A percentile compares a stretch with the other conserved stretches of the same genome.
These are phyloP conservation scores for Parelbella ahira DNA, from an alignment of 2,888 invertebrate species.

Conservation along the genomic window DNA sequence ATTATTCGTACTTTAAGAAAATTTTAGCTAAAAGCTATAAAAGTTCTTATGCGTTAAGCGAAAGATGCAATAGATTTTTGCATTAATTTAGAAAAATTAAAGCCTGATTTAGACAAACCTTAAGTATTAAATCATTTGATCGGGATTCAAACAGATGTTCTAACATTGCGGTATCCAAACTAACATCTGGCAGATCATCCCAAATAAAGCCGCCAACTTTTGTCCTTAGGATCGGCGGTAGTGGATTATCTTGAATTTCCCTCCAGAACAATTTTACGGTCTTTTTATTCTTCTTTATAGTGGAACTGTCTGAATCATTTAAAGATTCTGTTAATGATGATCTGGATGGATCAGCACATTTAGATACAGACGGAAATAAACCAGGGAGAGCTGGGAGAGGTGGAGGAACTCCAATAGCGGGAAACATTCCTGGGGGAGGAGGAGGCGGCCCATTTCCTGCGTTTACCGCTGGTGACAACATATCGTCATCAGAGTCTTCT, in stretches of 20 bases:
- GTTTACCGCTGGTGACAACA: conserved; percentile 83
- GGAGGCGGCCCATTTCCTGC: conserved; percentile 88
- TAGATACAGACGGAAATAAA: conserved; percentile 68
- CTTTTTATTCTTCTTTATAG: conserved; percentile 93
- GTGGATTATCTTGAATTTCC: conserved; percentile 90
- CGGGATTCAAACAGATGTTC: conserved; percentile 98
- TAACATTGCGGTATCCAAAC: conserved; percentile 94
- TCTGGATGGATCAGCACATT: conserved; percentile 51
- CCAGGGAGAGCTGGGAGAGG: conserved; percentile 80
- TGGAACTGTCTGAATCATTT: conserved; percentile 66
- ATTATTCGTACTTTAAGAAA: neutral
- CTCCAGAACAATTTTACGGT: conserved; percentile 99
- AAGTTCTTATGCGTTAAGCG: too few species aligned
- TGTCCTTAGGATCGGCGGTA: conserved; percentile 68
- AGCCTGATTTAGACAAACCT: conserved; percentile 80
- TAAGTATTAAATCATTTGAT: conserved; percentile 96
- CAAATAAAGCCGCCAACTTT: conserved; percentile 89
- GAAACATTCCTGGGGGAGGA: conserved; percentile 86
- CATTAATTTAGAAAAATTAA: conserved; percentile 2
- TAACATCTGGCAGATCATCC: conserved; percentile 92
- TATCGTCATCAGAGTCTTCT: conserved; percentile 92
- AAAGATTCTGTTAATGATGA: conserved; percentile 48
- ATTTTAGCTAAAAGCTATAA: neutral
- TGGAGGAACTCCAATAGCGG: conserved; percentile 63
- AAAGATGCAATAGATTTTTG: too few species aligned